A percentile compares a stretch with the other conserved stretches of the same genome.
These are phyloP conservation scores for Cynoglossus semilaevis DNA, from an alignment of 2,113 vertebrate genomes.

Conservation along the genomic window DNA sequence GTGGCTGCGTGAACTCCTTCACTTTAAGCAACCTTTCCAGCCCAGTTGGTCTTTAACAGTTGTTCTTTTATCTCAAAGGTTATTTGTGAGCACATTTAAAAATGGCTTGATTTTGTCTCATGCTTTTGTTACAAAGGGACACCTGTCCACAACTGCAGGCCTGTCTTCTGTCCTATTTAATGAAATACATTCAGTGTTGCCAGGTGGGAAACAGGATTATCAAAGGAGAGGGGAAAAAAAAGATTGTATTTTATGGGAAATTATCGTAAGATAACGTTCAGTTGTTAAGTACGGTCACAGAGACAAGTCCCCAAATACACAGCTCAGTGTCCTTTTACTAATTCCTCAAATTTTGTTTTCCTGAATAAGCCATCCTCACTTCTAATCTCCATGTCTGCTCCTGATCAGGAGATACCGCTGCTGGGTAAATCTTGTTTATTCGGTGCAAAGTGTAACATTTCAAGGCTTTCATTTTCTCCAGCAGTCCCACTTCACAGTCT, in stretches of 20 bases:
- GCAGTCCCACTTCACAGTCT: constrained; percentile 58
- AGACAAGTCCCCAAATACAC: constrained; percentile 35
- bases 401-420: constrained; percentile 71
- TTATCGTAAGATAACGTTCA: too few relatives aligned
- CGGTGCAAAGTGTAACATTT: constrained; percentile 62
- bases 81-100: constrained; percentile 66
- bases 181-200: constrained; percentile 74
- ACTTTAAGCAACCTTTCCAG: constrained; percentile 26
- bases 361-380: constrained; percentile 66
- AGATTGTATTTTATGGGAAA: not conserved
- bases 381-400: constrained; percentile 70
- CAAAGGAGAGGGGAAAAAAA: constrained; percentile 36
- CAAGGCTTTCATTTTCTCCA: constrained; percentile 65
- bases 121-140: constrained; percentile 51
- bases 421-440: constrained; percentile 69
- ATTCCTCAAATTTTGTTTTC: constrained; percentile 46
- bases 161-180: constrained; percentile 75
- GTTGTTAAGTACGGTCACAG: too few relatives aligned
- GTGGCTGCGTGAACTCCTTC: constrained; percentile 20
- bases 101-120: constrained; percentile 36
- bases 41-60: constrained; percentile 50
- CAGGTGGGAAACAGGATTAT: constrained; percentile 58
- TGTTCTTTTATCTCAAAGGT: constrained; percentile 60
- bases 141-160: constrained; percentile 64
- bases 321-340: constrained; percentile 29